A percentile compares a stretch with the other conserved stretches of the same genome.
Conservation (phyloP, 2,113 vertebrate species). For the Mionectes macconnelli region DNA sequence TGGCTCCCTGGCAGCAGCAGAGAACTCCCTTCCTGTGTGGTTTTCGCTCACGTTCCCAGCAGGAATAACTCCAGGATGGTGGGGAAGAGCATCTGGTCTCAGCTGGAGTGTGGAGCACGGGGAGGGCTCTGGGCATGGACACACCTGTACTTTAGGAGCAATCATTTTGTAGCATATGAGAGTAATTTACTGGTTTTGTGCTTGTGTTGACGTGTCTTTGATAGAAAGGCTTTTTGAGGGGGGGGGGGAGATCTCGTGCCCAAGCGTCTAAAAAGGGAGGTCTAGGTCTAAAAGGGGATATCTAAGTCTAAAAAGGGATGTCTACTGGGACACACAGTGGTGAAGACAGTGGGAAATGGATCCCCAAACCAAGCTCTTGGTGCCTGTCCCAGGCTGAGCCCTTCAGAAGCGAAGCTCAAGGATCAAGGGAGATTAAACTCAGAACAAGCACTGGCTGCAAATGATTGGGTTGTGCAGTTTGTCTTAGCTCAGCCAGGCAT, state of each 20-base stretch:
- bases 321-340: fast-evolving
- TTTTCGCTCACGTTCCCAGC: neutral
- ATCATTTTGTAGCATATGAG: neutral
- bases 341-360: neutral
- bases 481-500: neutral
- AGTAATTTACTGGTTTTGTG: neutral
- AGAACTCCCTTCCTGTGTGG: neutral
- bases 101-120: neutral
- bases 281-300: neutral
- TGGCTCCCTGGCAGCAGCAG: neutral
- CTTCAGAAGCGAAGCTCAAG: neutral
- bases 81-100: neutral
- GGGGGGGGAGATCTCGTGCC: neutral
- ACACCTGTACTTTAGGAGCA: neutral
- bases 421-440: neutral
- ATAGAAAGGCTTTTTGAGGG: fast-evolving
- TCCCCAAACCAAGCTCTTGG: neutral
- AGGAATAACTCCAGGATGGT: neutral
- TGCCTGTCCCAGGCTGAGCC: neutral
- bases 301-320: neutral
- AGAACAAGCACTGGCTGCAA: neutral
- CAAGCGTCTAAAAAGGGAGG: neutral
- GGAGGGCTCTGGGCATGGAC: neutral
- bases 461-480: neutral
- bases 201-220: fast-evolving